A percentile compares a stretch with the other conserved stretches of the same genome.
These are phyloP conservation scores for Megalops cyprinoides DNA, from an alignment of 2,797 vertebrate genomes.

Conservation along the genomic window DNA sequence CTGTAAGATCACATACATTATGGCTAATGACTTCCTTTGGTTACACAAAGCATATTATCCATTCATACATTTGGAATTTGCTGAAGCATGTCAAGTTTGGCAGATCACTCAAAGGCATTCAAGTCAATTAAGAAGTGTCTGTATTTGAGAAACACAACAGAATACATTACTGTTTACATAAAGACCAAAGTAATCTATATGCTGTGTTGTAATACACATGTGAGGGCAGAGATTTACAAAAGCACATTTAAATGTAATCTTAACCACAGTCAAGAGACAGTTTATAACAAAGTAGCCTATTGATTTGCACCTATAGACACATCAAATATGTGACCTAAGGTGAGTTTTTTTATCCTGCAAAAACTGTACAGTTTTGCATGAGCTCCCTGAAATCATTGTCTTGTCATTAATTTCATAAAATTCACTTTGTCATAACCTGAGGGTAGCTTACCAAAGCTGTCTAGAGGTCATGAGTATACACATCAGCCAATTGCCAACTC, in stretches of 20 bases:
- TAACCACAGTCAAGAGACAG: constrained; percentile 79
- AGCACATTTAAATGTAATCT: constrained; percentile 81
- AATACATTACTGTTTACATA: too few relatives aligned
- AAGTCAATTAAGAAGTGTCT: not conserved
- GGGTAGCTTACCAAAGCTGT: constrained; percentile 67
- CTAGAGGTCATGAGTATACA: constrained; percentile 60
- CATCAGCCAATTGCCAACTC: constrained; percentile 58
- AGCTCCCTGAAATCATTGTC: constrained; percentile 73
- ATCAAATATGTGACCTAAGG: constrained; percentile 73
- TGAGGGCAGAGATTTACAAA: constrained; percentile 70
- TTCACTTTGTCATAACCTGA: constrained; percentile 76
- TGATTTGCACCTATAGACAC: too few relatives aligned
- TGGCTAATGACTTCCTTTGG: too few relatives aligned
- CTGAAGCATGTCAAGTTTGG: too few relatives aligned
- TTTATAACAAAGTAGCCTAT: constrained; percentile 53
- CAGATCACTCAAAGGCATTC: too few relatives aligned
- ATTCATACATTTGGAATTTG: too few relatives aligned
- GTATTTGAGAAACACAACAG: too few relatives aligned
- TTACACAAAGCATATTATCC: too few relatives aligned
- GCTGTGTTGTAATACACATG: constrained; percentile 37
- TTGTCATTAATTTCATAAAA: constrained; percentile 84
- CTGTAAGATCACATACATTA: too few relatives aligned
- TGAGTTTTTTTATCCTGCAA: constrained; percentile 68
- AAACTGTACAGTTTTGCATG: constrained; percentile 77
- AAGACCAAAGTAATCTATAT: too few relatives aligned